A percentile compares a stretch with the other conserved stretches of the same genome.
Conservation (phyloP, 2,888 invertebrate genomes). For the Frankliniella intonsa region DNA sequence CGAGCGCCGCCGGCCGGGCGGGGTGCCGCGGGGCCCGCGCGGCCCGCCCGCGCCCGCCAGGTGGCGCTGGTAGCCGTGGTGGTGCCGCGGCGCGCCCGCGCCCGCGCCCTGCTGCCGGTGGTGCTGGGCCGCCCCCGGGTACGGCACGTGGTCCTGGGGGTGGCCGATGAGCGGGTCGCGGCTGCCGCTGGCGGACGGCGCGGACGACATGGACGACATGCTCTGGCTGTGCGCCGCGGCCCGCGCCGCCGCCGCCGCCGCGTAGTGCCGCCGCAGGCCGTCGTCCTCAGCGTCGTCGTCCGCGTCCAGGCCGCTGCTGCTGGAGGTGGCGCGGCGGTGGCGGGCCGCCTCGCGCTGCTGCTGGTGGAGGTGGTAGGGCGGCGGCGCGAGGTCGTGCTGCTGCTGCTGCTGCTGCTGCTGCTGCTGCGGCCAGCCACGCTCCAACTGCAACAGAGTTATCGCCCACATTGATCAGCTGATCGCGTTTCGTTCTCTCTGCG, state of each 20-base stretch:
- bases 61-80: not conserved
- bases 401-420: not conserved
- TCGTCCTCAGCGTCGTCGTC: slow-evolving; percentile 3
- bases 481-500: too few species aligned
- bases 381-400: not conserved
- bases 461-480: too few species aligned
- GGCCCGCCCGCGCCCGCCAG: not conserved
- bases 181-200: slow-evolving; percentile 14
- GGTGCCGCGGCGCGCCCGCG: not conserved
- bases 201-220: slow-evolving; percentile 18
- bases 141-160: not conserved
- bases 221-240: not conserved
- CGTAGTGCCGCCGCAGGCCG: not conserved
- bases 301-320: not conserved
- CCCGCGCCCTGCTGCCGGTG: not conserved
- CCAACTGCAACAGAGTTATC: not conserved
- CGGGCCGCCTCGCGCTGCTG: too few species aligned
- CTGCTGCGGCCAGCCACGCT: not conserved
- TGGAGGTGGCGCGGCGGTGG: not conserved
- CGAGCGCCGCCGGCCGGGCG: not conserved
- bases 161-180: slow-evolving; percentile 14
- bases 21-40: not conserved
- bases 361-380: not conserved
- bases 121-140: not conserved
- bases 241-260: not conserved